Base-by-base conservation (phyloP, 1,140 invertebrate genomes). In the Hylaeus volcanicus region DNA sequence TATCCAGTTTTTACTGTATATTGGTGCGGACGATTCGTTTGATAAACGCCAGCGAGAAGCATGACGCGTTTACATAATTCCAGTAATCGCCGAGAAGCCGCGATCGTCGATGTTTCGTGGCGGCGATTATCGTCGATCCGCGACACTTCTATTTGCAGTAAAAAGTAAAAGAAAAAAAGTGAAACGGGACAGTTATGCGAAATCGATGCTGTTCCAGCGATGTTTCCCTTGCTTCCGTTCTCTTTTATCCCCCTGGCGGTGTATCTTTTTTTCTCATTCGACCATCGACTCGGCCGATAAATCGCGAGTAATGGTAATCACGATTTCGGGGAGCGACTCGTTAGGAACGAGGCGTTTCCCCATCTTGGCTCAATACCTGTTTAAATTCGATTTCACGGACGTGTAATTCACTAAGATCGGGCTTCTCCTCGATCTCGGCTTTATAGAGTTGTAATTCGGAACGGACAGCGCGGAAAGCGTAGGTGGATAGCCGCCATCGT, bases 341-440 rank as follows among this genome's bases (percentile, higher is more conserved):
- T 26, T 26, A 26, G 26, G 0, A 26, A 26, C 26, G 26, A 26
- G 26, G 26, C 45, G 45, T 48, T 1, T 5, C 5, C 45, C 45
- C 5, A 48, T 6, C 45, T 48, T 75, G 66, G 15, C 41, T 81
- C 60, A 64, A 63, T 86, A 82, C 61, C 80, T 76, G 75, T 83
- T 82, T 56, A 69, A 82, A 75, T 79, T 86, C 68, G 80, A 82
- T 72, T 83, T 76, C 48, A 70, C 68, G 45, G 61, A 39, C n/a
- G 55, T 51, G 58, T 75, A 86, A 75, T 83, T 76, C 61, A 74
- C 66, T 71, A 83, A 85, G 79, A 79, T 86, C 75, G 80, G 80
- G 39, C 75, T 79, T 15, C 60, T 63, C 26, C 14, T 79, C 56
- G 74, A 43, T 45, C 56, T 69, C 51, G 84, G 63, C 69, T 86